Conservation (phyloP, 2,797 vertebrate genomes). For the Menidia menidia region DNA sequence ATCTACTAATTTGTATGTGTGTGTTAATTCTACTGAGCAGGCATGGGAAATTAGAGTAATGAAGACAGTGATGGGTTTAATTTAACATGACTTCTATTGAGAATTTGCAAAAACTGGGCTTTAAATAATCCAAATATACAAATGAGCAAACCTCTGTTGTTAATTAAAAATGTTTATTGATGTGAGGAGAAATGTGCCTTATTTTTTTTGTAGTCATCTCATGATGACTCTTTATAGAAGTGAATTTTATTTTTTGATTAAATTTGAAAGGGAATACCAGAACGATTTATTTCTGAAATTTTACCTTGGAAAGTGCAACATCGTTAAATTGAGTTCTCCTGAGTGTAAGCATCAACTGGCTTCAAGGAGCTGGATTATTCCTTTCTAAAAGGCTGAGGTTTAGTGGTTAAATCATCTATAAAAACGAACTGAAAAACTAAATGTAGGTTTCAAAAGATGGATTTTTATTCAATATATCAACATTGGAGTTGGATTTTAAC, state of each 20-base stretch:
- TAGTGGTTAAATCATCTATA: too few species aligned
- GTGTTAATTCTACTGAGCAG: not conserved
- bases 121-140: not conserved
- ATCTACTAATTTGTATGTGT: not conserved
- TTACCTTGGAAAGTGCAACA: not conserved
- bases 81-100: not conserved
- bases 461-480: too few species aligned
- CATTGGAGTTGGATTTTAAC: too few species aligned
- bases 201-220: not conserved
- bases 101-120: not conserved
- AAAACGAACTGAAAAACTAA: too few species aligned
- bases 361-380: too few species aligned
- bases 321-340: not conserved
- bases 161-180: too few species aligned
- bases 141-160: not conserved
- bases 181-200: too few species aligned
- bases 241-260: not conserved
- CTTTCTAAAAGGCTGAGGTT: too few species aligned
- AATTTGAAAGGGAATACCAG: not conserved
- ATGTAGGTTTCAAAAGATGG: too few species aligned
- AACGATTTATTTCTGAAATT: not conserved
- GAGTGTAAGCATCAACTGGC: not conserved
- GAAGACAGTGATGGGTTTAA: not conserved
- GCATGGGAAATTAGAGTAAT: not conserved
- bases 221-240: not conserved